Evolutionary conservation across 2,888 invertebrate genomes (phyloP), one percentile per base, ranked within the genome.

Genomic region (Patella ulyssiponensis): DNA sequence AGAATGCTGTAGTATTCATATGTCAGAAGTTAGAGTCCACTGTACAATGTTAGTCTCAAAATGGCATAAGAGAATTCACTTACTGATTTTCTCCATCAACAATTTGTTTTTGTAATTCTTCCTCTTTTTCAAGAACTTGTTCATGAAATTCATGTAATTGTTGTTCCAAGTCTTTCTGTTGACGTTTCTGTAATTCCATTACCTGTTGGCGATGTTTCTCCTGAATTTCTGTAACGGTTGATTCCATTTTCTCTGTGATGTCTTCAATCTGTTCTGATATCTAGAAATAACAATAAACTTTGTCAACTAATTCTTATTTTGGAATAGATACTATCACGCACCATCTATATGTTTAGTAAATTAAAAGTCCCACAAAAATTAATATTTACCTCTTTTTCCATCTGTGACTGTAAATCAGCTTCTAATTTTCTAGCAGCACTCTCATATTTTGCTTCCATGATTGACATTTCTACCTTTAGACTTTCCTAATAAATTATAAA

Each of bases 401-500:
- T 86, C 74, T 87, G 83, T 17, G 88, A 81, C 53, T 86, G 86
- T 33, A 90, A 80, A 51, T 89, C 90, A 64, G 89, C 86, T 77
- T 91, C 90, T 71, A 90, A 82, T n/a, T 87, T 85, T 58, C 88
- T 83, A 75, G 86, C 86, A 7, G 86, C 82, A 82, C 85, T 88
- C 79, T 89, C 90, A 83, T 86, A 85, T 83, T 88, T 89, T 56
- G 89, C 90, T 79, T 91, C 91, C 83, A 88, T 86, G 23, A 90
- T 85, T 0, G 89, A 87, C 85, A 90, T 88, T 81, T 90, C 89
- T 33, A 90, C 88, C 77, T 89, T 89, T 77, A 89, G 73, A 79
- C 88, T 89, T 78, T 91, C 91, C 90, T 90, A 82, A 2, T 79
- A 78, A 73, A 52, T 33, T 44, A 44, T 5, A 44, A 44, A 33